Evolutionary conservation across 1,140 invertebrate genomes (phyloP), one percentile per base, ranked within the genome.

Genomic region (Latrodectus geometricus): DNA sequence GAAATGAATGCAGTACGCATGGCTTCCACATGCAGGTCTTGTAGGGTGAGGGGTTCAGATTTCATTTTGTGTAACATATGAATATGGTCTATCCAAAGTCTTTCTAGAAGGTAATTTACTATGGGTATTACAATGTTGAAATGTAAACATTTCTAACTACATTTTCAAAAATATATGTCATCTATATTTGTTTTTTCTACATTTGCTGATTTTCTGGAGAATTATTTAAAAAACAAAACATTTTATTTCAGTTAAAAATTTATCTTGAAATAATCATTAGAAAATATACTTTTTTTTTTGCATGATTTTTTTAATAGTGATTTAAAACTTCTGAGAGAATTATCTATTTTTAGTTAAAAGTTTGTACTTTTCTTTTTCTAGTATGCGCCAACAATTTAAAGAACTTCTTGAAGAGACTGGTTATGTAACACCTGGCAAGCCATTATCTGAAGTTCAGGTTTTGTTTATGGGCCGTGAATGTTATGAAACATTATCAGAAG

Each of bases 391-490:
- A 90, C 96, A 98, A 91, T 99, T 99, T 92, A 97, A 97, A 90
- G 94, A 96, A 90, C 92, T 99, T 49, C 92, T 99, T 83, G 96
- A 98, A 90, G 97, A 98, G 91, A 98, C 97, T 4, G 96, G 96
- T 0, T 98, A 97, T 90, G 96, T 99, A 23, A 93, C 92, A 23
- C 97, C 97, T 12, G 98, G 97, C 8, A 98, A 98, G 92, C 94
- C 95, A 89, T 92, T 99, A 80, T 95, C 95, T 7, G 97, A 99
- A 92, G 96, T 98, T 52, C 93, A 96, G 88, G 96, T 99, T 9
- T 93, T 98, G 65, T 97, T 99, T 90, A 96, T 98, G 94, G 97
- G 97, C 0, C 93, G 97, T 50, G 97, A 98, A 90, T 98, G 97
- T 90, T 99, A 97, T 91, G 97, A 97, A 88, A 95, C 95, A 0